Evolutionary conservation across 2,797 vertebrate genomes (phyloP).

Genomic region (Heteromormyrus szaboi): DNA sequence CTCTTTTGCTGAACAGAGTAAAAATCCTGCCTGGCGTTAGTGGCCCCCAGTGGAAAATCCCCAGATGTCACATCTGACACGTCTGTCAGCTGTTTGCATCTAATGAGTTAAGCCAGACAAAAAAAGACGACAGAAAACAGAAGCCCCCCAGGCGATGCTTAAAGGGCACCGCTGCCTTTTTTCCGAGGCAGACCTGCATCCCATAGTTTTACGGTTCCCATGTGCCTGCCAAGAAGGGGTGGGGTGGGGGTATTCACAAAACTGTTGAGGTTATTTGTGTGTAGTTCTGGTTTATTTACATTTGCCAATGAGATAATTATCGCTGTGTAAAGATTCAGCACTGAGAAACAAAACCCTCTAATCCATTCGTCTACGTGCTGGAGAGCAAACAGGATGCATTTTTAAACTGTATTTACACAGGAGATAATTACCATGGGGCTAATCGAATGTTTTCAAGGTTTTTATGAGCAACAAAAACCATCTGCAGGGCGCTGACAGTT

Average conservation of each 20-base stretch:
- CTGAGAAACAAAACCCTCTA: neutral
- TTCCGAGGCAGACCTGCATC: neutral
- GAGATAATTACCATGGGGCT: neutral
- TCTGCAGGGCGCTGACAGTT: neutral
- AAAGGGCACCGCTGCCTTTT: neutral
- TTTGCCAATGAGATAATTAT: neutral
- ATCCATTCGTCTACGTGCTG: neutral
- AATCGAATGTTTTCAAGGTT: conserved; percentile 3
- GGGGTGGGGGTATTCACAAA: neutral
- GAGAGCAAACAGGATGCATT: neutral
- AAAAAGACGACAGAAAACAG: neutral
- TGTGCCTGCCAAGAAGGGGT: neutral
- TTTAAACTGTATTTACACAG: conserved; percentile 2
- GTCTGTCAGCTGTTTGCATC: neutral
- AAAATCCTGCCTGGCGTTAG: neutral
- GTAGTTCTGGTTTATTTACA: neutral
- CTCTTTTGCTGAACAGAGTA: neutral
- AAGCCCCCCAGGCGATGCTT: neutral
- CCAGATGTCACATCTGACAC: neutral
- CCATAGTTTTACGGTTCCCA: neutral
- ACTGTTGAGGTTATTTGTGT: neutral
- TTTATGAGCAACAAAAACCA: neutral
- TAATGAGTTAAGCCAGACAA: neutral
- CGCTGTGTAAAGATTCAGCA: neutral
- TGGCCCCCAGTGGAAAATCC: conserved; percentile 7